phyloP scores from a whole-genome alignment of 2,888 invertebrate genomes.

The Pharmacophagus antenor region DNA sequence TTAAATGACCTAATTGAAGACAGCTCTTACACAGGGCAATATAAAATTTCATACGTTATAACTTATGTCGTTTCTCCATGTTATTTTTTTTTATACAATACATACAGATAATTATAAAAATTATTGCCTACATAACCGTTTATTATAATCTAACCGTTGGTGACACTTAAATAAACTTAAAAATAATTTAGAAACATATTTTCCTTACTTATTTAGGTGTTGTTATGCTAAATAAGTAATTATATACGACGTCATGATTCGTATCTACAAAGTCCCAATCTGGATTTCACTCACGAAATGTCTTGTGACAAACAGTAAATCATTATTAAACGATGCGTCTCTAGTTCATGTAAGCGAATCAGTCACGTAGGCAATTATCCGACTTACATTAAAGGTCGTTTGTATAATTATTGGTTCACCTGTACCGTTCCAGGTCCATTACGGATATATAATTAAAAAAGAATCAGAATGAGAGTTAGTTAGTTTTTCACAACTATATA shows the following conservation, averaged over 20 bases:
- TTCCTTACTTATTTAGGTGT: neutral
- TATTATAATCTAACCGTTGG: too few species aligned
- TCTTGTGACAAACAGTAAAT: slow-evolving; percentile 22
- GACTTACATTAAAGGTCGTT: slow-evolving; percentile 24
- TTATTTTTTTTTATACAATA: too few species aligned
- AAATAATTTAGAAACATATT: neutral
- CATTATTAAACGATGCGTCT: slow-evolving; percentile 13
- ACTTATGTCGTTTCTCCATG: too few species aligned
- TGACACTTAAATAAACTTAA: too few species aligned
- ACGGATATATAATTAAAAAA: slow-evolving; percentile 1
- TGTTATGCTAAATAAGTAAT: slow-evolving; percentile 9
- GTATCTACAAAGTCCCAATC: slow-evolving; percentile 12
- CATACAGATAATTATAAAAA: too few species aligned
- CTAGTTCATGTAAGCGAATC: slow-evolving; percentile 14
- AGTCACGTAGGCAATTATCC: slow-evolving; percentile 29
- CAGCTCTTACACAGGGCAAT: too few species aligned
- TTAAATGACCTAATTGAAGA: too few species aligned
- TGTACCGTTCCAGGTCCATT: neutral
- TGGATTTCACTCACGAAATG: slow-evolving; percentile 23
- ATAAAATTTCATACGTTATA: too few species aligned
- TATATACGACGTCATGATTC: slow-evolving; percentile 9
- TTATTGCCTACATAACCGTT: too few species aligned
- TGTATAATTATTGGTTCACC: slow-evolving; percentile 12
- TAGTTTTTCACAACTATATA: too few species aligned
- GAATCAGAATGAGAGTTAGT: neutral